Evolutionary conservation across 2,113 vertebrate species (phyloP).

Genomic region (Tachycineta bicolor): DNA sequence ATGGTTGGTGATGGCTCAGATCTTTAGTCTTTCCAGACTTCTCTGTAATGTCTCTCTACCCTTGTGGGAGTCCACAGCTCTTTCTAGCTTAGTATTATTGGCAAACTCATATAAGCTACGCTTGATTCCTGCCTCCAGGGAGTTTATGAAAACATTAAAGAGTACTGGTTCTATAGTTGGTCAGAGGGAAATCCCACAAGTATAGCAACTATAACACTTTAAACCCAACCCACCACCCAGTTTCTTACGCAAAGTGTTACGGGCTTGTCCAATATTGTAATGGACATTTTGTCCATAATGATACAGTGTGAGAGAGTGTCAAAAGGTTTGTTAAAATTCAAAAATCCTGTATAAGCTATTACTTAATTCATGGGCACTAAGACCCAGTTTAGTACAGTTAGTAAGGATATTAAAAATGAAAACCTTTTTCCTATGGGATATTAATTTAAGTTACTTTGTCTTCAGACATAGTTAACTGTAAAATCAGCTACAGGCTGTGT

Average conservation of each 20-base stretch:
- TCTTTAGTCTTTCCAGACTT: neutral
- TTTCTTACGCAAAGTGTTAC: neutral
- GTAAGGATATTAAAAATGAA: neutral
- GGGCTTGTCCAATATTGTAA: neutral
- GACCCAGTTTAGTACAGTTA: neutral
- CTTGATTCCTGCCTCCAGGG: neutral
- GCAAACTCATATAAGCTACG: neutral
- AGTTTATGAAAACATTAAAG: neutral
- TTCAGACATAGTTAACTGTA: neutral
- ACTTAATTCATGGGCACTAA: neutral
- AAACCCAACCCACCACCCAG: rapidly evolving
- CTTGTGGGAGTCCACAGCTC: neutral
- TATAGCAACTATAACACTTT: neutral
- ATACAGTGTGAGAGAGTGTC: rapidly evolving
- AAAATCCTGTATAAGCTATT: rapidly evolving
- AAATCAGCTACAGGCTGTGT: neutral
- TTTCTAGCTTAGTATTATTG: neutral
- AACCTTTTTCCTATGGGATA: neutral
- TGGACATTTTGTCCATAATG: neutral
- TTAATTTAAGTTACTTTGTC: neutral
- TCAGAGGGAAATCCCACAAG: neutral
- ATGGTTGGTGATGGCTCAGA: neutral
- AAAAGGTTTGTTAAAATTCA: neutral
- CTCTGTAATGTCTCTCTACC: neutral
- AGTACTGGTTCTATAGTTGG: rapidly evolving